Base-by-base conservation (phyloP, 2,113 vertebrate genomes). In the Engraulis encrasicolus region DNA sequence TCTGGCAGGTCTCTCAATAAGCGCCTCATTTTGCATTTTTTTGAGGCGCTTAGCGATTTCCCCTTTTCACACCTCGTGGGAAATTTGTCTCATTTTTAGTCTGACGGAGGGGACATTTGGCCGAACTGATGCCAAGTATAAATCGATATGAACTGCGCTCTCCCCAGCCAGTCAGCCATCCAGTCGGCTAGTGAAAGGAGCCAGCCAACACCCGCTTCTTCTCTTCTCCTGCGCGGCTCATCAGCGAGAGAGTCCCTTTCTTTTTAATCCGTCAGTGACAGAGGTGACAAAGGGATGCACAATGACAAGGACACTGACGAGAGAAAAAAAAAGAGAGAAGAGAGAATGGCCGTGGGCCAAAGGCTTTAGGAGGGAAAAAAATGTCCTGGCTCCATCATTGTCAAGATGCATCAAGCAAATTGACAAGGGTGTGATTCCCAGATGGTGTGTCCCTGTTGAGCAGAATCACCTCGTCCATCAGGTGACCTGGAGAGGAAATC, bases 321-420 rank as follows among this genome's bases (percentile, higher is more conserved):
- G 78, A 66, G 61, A 49, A 82, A n/a, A n/a, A n/a, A n/a, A n/a
- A n/a, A n/a, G n/a, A 34, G 81, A 83, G 82, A 83, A 85, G 54
- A 79, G 23, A 85, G 61, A 88, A 82, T 12, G 78, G 40, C 84
- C 87, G 19, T 2, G 18, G 77, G 86, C 82, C 83, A 85, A 81
- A 14, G 81, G 78, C 38, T 82, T 61, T 82, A 82, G 40, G n/a
- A n/a, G n/a, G 40, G 40, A 5, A 45, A 3, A 5, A 15, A 34
- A 34, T 90, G 83, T 82, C 36, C 50, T 50, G 66, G 66, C 81
- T 83, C 78, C 83, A 84, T 88, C 82, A 54, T 37, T 48, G 54
- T 92, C 86, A 85, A 81, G 0, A 18, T 34, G 84, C 78, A 86
- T 90, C 91, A 89, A 83, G 81, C 88, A 87, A 79, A 91, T 79